Conservation (phyloP, 2,797 vertebrate genomes). For the Mionectes olivaceus region DNA sequence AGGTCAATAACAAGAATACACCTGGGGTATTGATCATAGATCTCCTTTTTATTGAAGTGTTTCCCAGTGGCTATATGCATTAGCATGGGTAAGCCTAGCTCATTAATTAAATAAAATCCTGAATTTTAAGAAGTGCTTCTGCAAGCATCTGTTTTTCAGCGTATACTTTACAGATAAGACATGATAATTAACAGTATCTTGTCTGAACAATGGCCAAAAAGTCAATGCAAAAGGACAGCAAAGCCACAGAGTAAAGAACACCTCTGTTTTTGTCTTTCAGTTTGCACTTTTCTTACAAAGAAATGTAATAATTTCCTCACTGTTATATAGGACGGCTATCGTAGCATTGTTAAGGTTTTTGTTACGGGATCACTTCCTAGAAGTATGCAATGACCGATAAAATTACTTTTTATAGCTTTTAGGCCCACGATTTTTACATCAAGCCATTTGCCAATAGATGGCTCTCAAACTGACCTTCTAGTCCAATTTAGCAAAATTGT, state of each 20-base stretch:
- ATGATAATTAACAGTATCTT: not conserved
- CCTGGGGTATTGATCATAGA: not conserved
- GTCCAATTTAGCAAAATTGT: not conserved
- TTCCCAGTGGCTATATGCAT: not conserved
- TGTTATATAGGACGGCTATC: not conserved
- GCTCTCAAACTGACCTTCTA: not conserved
- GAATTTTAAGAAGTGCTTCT: not conserved
- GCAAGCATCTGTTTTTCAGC: not conserved
- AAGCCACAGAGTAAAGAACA: not conserved
- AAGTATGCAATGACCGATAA: not conserved
- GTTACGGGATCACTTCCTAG: not conserved
- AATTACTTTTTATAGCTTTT: not conserved
- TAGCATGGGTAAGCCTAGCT: not conserved
- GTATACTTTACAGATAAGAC: not conserved
- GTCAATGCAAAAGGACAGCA: not conserved
- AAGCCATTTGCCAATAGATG: not conserved
- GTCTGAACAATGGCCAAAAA: not conserved
- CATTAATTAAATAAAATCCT: not conserved
- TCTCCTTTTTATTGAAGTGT: not conserved
- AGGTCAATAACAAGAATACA: not conserved
- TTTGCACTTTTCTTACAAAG: not conserved
- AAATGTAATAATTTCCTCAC: not conserved
- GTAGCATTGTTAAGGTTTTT: not conserved
- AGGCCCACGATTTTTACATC: not conserved
- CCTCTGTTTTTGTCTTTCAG: not conserved